Conservation (phyloP, 2,888 invertebrate species). For the Orthosia cruda region DNA sequence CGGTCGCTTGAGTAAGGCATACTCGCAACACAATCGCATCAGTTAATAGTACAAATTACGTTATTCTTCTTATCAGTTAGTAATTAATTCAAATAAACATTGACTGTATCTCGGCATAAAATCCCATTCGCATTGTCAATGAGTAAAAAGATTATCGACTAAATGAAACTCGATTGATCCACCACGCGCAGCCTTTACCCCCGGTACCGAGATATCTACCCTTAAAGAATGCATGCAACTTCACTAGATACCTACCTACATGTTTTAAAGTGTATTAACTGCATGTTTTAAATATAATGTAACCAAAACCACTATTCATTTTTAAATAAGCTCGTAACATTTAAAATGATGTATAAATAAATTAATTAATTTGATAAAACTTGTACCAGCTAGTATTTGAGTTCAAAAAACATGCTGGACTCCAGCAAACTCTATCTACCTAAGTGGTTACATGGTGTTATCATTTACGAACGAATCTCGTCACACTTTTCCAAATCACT, state of each 20-base stretch:
- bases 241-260: too few species aligned
- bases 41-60: background rate
- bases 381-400: too few species aligned
- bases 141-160: background rate
- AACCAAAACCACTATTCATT: too few species aligned
- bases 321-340: too few species aligned
- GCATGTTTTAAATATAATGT: too few species aligned
- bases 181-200: too few species aligned
- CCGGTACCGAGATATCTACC: too few species aligned
- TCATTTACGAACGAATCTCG: background rate
- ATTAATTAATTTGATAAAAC: too few species aligned
- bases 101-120: background rate
- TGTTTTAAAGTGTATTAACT: too few species aligned
- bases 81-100: background rate
- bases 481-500: background rate
- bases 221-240: too few species aligned
- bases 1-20: background rate
- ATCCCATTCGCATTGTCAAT: background rate
- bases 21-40: background rate
- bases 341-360: too few species aligned
- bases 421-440: background rate
- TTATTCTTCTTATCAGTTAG: background rate
- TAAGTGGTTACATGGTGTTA: background rate
- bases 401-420: too few species aligned
- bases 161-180: background rate